Percentiles rank a stretch among this genome's conserved stretches.
Evolutionary conservation across 1,140 invertebrate species (phyloP).

Genomic region (Drosophila arizonae): DNA sequence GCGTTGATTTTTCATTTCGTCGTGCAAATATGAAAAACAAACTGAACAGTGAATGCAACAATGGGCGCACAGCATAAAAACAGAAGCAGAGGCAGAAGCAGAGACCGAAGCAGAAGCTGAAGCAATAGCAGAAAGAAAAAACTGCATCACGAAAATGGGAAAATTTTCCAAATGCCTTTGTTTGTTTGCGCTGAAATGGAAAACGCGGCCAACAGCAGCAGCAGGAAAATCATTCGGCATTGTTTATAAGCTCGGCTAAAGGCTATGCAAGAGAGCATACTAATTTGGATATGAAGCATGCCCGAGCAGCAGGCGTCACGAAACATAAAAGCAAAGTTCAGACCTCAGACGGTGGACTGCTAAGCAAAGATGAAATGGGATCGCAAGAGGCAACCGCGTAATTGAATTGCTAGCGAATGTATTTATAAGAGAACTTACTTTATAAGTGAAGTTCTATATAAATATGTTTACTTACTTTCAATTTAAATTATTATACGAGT

Average conservation of each 20-base stretch:
- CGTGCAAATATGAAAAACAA: slow-evolving; percentile 78
- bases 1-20: slow-evolving; percentile 73
- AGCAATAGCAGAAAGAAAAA: slow-evolving; percentile 24
- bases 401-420: background rate
- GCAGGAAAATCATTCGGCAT: slow-evolving; percentile 34
- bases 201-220: slow-evolving; percentile 48
- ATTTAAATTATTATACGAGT: no score
- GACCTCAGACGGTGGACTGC: background rate
- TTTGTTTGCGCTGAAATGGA: slow-evolving; percentile 73
- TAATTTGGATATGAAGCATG: slow-evolving; percentile 38
- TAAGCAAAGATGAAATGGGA: background rate
- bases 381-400: background rate
- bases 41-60: slow-evolving; percentile 52
- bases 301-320: slow-evolving; percentile 1
- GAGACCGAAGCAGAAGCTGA: no score
- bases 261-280: slow-evolving; percentile 20
- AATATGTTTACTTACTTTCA: no score
- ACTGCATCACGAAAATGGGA: slow-evolving; percentile 44
- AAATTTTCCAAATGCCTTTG: slow-evolving; percentile 70
- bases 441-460: no score
- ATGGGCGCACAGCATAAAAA: slow-evolving; percentile 12
- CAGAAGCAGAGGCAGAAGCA: background rate
- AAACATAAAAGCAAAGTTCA: slow-evolving; percentile 9
- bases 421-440: no score
- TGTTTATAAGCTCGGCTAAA: slow-evolving; percentile 50